A percentile compares a stretch with the other conserved stretches of the same genome.
These are phyloP conservation scores for Standfussiana lucernea DNA, from an alignment of 2,888 invertebrate species.

Conservation along the genomic window DNA sequence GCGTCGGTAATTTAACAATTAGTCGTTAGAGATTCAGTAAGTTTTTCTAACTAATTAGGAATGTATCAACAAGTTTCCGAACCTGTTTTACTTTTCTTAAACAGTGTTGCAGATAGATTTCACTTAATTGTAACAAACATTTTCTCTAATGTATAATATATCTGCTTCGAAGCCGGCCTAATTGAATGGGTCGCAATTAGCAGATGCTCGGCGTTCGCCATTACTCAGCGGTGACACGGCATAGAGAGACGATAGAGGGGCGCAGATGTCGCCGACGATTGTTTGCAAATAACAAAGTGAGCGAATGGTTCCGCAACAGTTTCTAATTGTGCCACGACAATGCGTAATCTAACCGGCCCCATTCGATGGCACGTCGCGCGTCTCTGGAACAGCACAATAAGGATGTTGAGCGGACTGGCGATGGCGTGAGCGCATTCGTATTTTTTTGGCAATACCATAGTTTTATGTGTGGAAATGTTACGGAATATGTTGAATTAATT, in stretches of 20 bases:
- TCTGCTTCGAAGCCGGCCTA: constrained; percentile 57
- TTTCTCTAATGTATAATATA: constrained; percentile 52
- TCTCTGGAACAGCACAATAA: constrained; percentile 71
- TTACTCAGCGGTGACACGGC: constrained; percentile 71
- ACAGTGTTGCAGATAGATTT: constrained; percentile 13
- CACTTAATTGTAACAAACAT: constrained; percentile 31
- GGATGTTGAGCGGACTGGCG: constrained; percentile 66
- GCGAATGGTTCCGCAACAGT: constrained; percentile 85
- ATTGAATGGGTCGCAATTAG: constrained; percentile 83
- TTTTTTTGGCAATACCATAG: constrained; percentile 1
- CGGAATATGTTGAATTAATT: background rate
- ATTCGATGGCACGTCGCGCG: constrained; percentile 84
- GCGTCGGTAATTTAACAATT: constrained; percentile 22
- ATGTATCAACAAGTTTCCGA: constrained; percentile 17
- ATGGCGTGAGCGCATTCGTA: constrained; percentile 14
- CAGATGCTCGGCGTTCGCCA: constrained; percentile 79
- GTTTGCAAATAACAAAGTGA: constrained; percentile 89
- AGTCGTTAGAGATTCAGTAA: background rate
- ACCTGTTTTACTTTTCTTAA: constrained; percentile 12
- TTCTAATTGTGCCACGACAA: constrained; percentile 90
- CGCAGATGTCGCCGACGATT: constrained; percentile 87
- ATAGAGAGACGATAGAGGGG: constrained; percentile 70
- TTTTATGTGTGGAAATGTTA: background rate
- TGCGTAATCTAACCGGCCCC: constrained; percentile 89
- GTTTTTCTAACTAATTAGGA: background rate